Evolutionary conservation across 2,888 invertebrate species (phyloP), one percentile per base, ranked within the genome.

Genomic region (Ornithoptera alexandrae): DNA sequence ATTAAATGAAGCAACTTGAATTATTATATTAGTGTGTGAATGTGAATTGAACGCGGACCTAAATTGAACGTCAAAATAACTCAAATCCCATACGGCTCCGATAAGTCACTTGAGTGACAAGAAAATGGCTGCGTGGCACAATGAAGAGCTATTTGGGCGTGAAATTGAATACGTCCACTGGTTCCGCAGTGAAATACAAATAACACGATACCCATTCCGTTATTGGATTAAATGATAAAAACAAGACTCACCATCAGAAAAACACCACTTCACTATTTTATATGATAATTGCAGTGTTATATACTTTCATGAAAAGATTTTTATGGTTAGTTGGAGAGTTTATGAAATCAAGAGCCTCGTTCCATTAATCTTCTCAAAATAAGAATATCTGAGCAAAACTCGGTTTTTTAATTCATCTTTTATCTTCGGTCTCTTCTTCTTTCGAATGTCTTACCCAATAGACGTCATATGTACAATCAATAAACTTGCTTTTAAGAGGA

Each of bases 91-190:
- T 69, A 61, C 65, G 36, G 65, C 39, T 36, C 30, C 65, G 62
- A 69, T 69, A 69, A 66, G 65, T 69, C 69, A 69, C 61, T 62
- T 69, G 69, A 69, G 58, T 69, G 69, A 65, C 69, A 69, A 66
- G 69, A 66, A 69, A 69, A 69, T 69, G 50, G 65, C 65, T 62
- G 58, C 50, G 69, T 46, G 46, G 22, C 65, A 66, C 69, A 65
- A 69, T 69, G 62, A 66, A 66, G 62, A 66, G 62, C 62, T 53
- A 69, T 69, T 79, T 80, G 78, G 75, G 80, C 81, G 82, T 84
- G 82, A 84, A 84, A 84, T 84, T 82, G 83, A 84, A 84, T 83
- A 79, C 81, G 81, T 84, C 84, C 83, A 76, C 79, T 77, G 81
- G 78, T 78, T 81, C 80, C 77, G 79, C 80, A 79, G 46, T 77